Percentiles rank a stretch among this genome's conserved stretches.
Conservation (phyloP, 2,113 vertebrate genomes). For the Chionis minor region DNA sequence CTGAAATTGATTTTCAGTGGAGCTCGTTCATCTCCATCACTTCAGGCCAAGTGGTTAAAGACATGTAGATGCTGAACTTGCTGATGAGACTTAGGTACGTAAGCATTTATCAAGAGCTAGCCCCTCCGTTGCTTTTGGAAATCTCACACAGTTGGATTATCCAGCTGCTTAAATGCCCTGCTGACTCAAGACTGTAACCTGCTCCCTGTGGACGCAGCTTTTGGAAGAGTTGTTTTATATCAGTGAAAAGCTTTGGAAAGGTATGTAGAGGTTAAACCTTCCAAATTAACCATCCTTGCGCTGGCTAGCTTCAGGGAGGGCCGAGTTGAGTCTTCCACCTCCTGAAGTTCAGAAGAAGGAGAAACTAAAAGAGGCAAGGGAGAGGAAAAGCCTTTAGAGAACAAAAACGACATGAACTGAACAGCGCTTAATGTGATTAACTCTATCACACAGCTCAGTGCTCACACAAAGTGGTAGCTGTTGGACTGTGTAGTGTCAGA, state of each 20-base stretch:
- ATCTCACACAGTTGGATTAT: neutral
- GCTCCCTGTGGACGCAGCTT: neutral
- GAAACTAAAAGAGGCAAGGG: slow-evolving; percentile 16
- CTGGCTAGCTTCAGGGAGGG: neutral
- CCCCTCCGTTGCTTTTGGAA: neutral
- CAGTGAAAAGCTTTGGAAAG: neutral
- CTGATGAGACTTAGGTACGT: accelerated
- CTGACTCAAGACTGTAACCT: neutral
- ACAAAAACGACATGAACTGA: slow-evolving; percentile 34
- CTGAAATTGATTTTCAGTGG: neutral
- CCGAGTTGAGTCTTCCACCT: slow-evolving; percentile 4
- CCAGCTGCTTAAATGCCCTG: neutral
- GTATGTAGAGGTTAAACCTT: neutral
- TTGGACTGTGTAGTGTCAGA: neutral
- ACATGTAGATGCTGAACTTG: neutral
- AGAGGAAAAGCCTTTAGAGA: slow-evolving; percentile 39
- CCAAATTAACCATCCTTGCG: neutral
- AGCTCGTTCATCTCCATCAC: neutral
- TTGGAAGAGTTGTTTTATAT: neutral
- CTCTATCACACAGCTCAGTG: slow-evolving; percentile 40
- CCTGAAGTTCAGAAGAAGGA: slow-evolving; percentile 10
- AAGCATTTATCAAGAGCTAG: neutral
- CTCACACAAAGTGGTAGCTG: neutral
- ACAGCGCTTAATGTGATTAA: slow-evolving; percentile 35
- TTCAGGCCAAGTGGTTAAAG: neutral